These are phyloP conservation scores for Chiloscyllium plagiosum DNA, from an alignment of 2,113 vertebrate species.

Conservation along the genomic window DNA sequence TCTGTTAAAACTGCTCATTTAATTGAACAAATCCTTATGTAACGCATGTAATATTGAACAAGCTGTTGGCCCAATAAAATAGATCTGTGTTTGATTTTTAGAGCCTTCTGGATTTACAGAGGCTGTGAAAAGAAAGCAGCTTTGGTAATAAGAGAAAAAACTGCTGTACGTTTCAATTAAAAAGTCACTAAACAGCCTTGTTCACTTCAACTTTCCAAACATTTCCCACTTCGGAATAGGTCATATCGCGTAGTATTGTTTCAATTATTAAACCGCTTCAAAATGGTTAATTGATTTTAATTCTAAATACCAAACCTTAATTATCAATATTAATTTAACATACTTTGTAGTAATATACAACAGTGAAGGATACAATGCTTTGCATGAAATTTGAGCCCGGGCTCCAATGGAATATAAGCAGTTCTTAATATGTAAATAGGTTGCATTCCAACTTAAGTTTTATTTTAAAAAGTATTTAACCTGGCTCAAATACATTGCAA, in stretches of 20 bases:
- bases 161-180: neutral
- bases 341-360: neutral
- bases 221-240: neutral
- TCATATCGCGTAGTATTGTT: neutral
- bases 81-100: neutral
- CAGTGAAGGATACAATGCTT: neutral
- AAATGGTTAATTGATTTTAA: neutral
- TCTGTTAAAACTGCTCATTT: neutral
- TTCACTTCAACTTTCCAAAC: neutral
- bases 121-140: neutral
- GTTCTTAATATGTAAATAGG: constrained; percentile 12
- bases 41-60: neutral
- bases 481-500: neutral
- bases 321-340: neutral
- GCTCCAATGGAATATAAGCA: neutral
- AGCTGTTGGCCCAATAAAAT: constrained; percentile 2
- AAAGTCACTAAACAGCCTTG: neutral
- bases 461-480: neutral
- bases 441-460: neutral
- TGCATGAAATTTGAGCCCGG: neutral
- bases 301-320: neutral
- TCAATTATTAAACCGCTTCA: neutral
- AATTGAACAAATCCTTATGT: constrained; percentile 13
- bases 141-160: neutral
- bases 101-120: neutral